Evolutionary conservation across 2,888 invertebrate genomes (phyloP), one percentile per base, ranked within the genome.

Genomic region (Agonum fuliginosum): DNA sequence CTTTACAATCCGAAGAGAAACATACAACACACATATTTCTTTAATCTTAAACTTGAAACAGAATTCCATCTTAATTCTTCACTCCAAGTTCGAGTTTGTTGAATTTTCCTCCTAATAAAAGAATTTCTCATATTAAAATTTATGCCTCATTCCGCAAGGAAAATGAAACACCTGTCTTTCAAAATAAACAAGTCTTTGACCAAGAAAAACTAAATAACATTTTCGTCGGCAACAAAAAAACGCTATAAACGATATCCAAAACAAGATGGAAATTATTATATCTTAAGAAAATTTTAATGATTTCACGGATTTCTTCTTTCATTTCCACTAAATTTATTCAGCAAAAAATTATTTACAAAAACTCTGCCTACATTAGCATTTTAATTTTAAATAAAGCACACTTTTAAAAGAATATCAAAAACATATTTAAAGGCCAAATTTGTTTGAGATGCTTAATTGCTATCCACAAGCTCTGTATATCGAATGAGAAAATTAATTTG

Each of bases 111-210:
- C 54, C 24, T 54, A 54, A 54, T 54, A 54, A 54, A 54, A 54
- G 54, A 54, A 54, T 54, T 54, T 12, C 54, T 27, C 54, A 24
- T 54, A 54, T 54, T 54, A 54, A 54, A 54, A 54, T 54, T 54
- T 24, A 54, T 54, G 22, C 54, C 54, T 54, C 54, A 54, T 54
- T 54, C 24, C 5, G 54, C 27, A 54, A 54, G 24, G 27, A 54
- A 54, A 54, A 54, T 54, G 54, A 54, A 54, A 54, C 54, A 54
- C 54, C 54, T 54, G 54, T n/a, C 54, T 54, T 54, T 54, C 54
- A 54, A 54, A 54, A 54, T 54, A 54, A 54, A 54, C 54, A 54
- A 54, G 54, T 54, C 54, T 54, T 54, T 54, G 24, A 54, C 54
- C 12, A 54, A 54, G 24, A 54, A 54, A 48, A 54, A 27, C 54